Evolutionary conservation across 2,888 invertebrate genomes (phyloP).

Genomic region (Phaedon cochleariae): DNA sequence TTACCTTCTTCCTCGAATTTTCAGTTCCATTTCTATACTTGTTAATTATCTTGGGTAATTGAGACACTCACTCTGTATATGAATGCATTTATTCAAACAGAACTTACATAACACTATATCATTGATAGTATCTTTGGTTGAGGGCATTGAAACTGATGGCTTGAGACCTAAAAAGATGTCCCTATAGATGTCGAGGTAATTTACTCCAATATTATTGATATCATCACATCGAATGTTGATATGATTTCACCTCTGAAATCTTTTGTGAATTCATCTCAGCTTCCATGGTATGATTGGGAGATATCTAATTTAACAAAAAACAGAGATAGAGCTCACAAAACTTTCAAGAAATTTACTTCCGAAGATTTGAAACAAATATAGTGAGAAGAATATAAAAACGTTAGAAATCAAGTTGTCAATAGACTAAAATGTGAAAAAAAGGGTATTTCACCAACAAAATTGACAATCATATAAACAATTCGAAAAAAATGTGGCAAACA

Average conservation of each 20-base stretch:
- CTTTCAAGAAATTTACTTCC: constrained; percentile 1
- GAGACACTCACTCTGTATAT: too few species aligned
- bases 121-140: too few species aligned
- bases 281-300: neutral
- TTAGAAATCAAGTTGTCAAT: neutral
- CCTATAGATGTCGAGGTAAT: neutral
- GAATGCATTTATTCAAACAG: too few species aligned
- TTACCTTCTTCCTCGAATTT: too few species aligned
- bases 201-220: neutral
- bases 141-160: too few species aligned
- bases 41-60: too few species aligned
- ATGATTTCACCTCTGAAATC: neutral
- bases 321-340: neutral
- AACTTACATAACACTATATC: too few species aligned
- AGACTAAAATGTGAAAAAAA: neutral
- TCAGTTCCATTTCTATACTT: too few species aligned
- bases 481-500: constrained; percentile 1
- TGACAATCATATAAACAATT: neutral
- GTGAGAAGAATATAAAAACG: neutral
- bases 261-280: neutral
- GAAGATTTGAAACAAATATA: neutral
- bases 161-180: too few species aligned
- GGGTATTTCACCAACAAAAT: neutral
- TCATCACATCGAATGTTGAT: neutral
- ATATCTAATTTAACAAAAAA: constrained; percentile 6